phyloP scores from a whole-genome alignment of 2,797 vertebrate species.

The Diglossa cyanea region DNA sequence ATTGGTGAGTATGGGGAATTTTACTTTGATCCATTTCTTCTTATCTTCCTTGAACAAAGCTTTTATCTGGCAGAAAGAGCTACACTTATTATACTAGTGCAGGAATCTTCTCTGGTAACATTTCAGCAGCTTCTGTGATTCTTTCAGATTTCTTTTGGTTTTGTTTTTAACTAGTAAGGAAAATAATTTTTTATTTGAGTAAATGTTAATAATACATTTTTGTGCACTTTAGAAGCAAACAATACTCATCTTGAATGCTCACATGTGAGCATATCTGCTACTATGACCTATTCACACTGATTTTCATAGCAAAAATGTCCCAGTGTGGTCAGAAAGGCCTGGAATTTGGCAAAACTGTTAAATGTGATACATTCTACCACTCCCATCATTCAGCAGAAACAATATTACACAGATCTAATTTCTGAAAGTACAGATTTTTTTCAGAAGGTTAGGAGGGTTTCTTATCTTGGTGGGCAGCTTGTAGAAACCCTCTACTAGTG shows the following conservation, averaged over 20 bases:
- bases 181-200: not conserved
- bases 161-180: not conserved
- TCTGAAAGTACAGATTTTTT: not conserved
- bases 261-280: not conserved
- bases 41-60: not conserved
- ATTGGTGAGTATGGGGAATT: not conserved
- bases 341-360: not conserved
- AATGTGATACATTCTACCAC: not conserved
- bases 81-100: not conserved
- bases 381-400: not conserved
- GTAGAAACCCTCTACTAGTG: not conserved
- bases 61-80: not conserved
- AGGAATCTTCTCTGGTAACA: not conserved
- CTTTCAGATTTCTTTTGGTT: not conserved
- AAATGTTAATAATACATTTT: not conserved
- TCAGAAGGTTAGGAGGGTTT: not conserved
- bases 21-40: not conserved
- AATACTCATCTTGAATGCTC: not conserved
- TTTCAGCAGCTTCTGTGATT: not conserved
- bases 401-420: not conserved
- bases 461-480: not conserved
- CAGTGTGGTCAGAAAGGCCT: not conserved
- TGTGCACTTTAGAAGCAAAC: not conserved
- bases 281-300: not conserved
- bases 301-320: not conserved